phyloP scores from a whole-genome alignment of 2,113 vertebrate genomes.

The Xiphophorus hellerii region DNA sequence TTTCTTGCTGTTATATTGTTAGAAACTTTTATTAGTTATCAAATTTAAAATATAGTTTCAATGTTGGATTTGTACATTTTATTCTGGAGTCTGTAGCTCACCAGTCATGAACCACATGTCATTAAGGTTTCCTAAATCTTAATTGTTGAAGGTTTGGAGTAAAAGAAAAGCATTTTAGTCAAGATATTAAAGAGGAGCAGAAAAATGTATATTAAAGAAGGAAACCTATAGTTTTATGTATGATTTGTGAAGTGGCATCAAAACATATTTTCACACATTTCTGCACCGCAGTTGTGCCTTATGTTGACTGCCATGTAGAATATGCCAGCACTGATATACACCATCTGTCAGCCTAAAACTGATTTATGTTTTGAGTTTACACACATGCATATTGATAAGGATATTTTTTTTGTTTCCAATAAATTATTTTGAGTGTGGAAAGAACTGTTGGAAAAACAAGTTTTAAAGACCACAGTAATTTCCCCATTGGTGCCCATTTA shows the following conservation, averaged over 20 bases:
- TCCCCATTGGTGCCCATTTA: neutral
- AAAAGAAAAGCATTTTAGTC: neutral
- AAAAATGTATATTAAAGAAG: neutral
- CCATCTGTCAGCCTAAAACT: conserved; percentile 2
- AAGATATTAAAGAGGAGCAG: neutral
- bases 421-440: neutral
- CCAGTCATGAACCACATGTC: too few species aligned
- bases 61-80: too few species aligned
- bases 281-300: conserved; percentile 1
- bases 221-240: neutral
- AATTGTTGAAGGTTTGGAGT: neutral
- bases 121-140: too few species aligned
- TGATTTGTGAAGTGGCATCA: neutral
- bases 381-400: neutral
- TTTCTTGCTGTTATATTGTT: too few species aligned
- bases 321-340: conserved; percentile 3
- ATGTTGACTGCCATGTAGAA: conserved; percentile 6
- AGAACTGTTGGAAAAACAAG: neutral
- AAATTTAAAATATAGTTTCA: too few species aligned
- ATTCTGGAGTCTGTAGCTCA: too few species aligned
- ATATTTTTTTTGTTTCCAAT: neutral
- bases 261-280: conserved; percentile 4
- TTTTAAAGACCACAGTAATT: neutral
- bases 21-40: too few species aligned
- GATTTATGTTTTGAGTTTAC: neutral